phyloP scores from a whole-genome alignment of 2,888 invertebrate species.

The Thereva nobilitata region DNA sequence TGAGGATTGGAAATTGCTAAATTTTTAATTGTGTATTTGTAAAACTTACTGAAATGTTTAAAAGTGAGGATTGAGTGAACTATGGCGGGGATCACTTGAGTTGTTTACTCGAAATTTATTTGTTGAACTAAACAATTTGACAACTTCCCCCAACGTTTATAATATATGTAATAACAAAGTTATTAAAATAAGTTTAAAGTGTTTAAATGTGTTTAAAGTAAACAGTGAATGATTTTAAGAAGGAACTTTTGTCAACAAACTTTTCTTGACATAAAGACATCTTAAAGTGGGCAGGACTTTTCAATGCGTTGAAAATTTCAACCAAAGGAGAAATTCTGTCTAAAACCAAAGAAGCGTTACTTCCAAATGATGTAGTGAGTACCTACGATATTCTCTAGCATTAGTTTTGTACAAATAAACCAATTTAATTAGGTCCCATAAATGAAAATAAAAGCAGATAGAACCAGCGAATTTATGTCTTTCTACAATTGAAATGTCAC shows the following conservation, averaged over 20 bases:
- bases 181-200: not conserved
- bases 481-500: conserved; percentile 64
- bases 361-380: conserved; percentile 36
- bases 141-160: conserved; percentile 27
- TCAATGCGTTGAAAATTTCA: conserved; percentile 11
- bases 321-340: conserved; percentile 2
- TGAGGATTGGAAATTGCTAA: conserved; percentile 24
- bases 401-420: conserved; percentile 2
- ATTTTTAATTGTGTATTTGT: conserved; percentile 29
- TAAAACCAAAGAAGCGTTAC: conserved; percentile 24
- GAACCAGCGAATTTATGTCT: conserved; percentile 39
- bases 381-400: not conserved
- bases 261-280: conserved; percentile 28
- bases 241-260: conserved; percentile 32
- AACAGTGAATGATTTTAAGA: conserved; percentile 19
- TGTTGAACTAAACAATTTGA: conserved; percentile 42
- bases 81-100: conserved; percentile 49
- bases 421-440: not conserved
- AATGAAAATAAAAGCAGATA: conserved; percentile 28
- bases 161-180: conserved; percentile 21
- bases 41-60: conserved; percentile 26
- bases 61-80: conserved; percentile 43
- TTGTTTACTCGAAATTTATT: conserved; percentile 46
- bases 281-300: conserved; percentile 40
- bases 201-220: conserved; percentile 17